Base-by-base conservation (phyloP, 2,888 invertebrate genomes). In the Campaea margaritaria region DNA sequence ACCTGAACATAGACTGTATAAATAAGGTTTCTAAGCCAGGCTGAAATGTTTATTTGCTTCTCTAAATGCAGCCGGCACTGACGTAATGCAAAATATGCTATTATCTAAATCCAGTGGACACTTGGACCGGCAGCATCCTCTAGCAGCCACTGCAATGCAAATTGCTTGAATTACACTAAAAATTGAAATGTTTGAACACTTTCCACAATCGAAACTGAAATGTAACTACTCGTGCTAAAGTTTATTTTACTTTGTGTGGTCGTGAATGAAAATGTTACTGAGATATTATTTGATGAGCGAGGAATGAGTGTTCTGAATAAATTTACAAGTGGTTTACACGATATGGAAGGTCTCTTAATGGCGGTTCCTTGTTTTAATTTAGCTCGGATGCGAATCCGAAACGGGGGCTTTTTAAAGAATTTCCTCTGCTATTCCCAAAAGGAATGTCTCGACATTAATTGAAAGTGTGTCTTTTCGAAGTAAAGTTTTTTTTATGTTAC, bases 261-360 rank as follows among this genome's bases (percentile, higher is more conserved):
- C 50, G 5, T 55, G 69, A 73, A 78, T 77, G 72, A 74, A 81
- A 85, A 80, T 70, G 73, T 77, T 73, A 69, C 76, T 71, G 62
- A 73, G 74, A 82, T 83, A 83, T 85, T 79, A 86, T 85, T 86
- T 85, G 85, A 86, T 76, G 82, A 85, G 85, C 77, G 73, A 75
- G 79, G 79, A 81, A 83, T 78, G 85, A 84, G 85, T 84, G 83
- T 83, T 80, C 82, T 85, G 87, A 88, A 89, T 89, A 86, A 83
- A 88, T 89, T 89, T 89, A 83, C 86, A 86, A 86, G 80, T 83
- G 83, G 81, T 84, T 83, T 81, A 80, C 85, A 79, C 75, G 82
- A 78, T 82, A 83, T 79, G 79, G 83, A 78, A 82, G 79, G 82
- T 81, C 80, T 83, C 81, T 85, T 87, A 86, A 87, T 81, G 79